Conservation (phyloP, 2,888 invertebrate species). For the Eupithecia tripunctaria region DNA sequence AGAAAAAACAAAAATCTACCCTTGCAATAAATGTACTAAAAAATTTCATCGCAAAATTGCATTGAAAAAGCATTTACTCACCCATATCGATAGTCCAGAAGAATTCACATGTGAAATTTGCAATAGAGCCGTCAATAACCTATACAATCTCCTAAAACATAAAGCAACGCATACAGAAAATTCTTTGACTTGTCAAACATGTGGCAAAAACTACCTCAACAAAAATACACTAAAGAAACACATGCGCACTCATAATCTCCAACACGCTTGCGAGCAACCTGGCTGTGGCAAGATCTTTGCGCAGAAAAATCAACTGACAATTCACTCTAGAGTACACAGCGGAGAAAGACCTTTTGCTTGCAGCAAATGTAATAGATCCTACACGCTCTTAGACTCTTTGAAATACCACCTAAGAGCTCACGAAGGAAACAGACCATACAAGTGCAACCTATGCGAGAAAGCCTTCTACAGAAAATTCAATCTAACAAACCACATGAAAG, state of each 20-base stretch:
- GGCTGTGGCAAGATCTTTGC: slow-evolving; percentile 7
- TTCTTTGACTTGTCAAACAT: neutral
- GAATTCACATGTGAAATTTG: slow-evolving; percentile 7
- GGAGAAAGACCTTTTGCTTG: slow-evolving; percentile 10
- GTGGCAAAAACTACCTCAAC: slow-evolving; percentile 10
- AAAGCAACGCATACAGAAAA: slow-evolving; percentile 3
- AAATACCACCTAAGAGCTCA: slow-evolving; percentile 7
- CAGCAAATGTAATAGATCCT: slow-evolving; percentile 9
- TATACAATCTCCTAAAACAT: slow-evolving; percentile 4
- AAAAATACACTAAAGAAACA: slow-evolving; percentile 9
- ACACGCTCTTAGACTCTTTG: slow-evolving; percentile 10
- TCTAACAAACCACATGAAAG: slow-evolving; percentile 9
- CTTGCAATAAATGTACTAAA: neutral
- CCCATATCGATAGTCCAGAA: neutral
- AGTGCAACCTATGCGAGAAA: slow-evolving; percentile 15
- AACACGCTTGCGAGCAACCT: slow-evolving; percentile 2
- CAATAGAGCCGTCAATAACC: neutral
- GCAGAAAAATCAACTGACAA: neutral
- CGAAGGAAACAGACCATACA: neutral
- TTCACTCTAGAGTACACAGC: slow-evolving; percentile 6
- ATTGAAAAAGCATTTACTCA: slow-evolving; percentile 1
- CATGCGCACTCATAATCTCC: slow-evolving; percentile 5
- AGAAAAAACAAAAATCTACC: neutral
- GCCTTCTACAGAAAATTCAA: slow-evolving; percentile 15
- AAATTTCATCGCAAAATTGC: neutral